Conservation (phyloP, 64 coral and sea anemone species). For the Actinia tenebrosa region DNA sequence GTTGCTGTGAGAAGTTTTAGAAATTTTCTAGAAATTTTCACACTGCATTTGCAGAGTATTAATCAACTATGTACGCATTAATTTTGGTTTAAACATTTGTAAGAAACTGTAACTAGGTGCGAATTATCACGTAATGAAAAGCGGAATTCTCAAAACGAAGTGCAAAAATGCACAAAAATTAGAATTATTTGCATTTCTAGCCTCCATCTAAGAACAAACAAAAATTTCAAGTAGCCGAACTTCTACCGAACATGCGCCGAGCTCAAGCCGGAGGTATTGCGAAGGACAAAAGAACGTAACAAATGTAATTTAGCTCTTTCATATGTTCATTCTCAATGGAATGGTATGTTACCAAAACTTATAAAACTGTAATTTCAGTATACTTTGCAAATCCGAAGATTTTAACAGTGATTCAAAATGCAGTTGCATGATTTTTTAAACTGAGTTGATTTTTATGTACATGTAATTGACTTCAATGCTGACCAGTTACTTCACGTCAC, state of each 20-base stretch:
- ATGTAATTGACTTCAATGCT: not conserved
- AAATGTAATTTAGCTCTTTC: not conserved
- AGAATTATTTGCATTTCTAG: too few relatives aligned
- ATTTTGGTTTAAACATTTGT: too few relatives aligned
- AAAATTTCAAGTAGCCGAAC: not conserved
- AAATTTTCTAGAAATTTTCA: too few relatives aligned
- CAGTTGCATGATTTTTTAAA: not conserved
- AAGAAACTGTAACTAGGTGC: too few relatives aligned
- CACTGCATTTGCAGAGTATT: too few relatives aligned
- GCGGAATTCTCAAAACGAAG: too few relatives aligned
- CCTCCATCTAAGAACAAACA: too few relatives aligned
- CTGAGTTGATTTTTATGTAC: not conserved
- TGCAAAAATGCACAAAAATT: too few relatives aligned
- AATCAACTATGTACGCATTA: too few relatives aligned
- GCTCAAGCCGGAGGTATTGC: not conserved
- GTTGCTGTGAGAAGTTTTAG: too few relatives aligned
- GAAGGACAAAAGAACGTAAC: not conserved
- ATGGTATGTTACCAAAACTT: not conserved
- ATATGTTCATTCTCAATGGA: not conserved
- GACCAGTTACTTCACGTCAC: not conserved
- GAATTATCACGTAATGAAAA: too few relatives aligned
- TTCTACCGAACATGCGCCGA: not conserved
- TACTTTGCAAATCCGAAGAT: conserved; percentile 13
- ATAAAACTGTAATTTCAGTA: not conserved
- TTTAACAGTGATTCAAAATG: not conserved